Percentiles rank a stretch among this genome's conserved stretches.
Conservation (phyloP, 2,888 invertebrate genomes). For the Nomada goodeniana region DNA sequence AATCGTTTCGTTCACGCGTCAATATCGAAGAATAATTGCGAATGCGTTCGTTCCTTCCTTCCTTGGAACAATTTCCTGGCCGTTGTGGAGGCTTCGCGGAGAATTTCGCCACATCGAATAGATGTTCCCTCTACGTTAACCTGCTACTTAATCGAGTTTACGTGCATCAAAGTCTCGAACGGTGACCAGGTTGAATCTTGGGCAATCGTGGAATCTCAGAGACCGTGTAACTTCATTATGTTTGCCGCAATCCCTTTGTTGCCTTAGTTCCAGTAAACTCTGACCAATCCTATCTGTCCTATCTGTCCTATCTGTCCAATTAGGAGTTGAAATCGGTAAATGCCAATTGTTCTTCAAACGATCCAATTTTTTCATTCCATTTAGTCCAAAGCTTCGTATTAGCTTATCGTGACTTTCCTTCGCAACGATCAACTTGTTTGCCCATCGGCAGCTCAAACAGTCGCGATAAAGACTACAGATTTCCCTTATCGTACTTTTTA, state of each 20-base stretch:
- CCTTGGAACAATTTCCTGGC: conserved; percentile 10
- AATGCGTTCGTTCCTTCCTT: background rate
- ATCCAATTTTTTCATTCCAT: background rate
- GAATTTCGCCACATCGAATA: conserved; percentile 19
- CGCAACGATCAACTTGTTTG: conserved; percentile 13
- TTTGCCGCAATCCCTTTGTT: conserved; percentile 5
- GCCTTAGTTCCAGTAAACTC: conserved; percentile 20
- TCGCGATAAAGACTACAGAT: conserved; percentile 76
- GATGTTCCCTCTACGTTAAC: conserved; percentile 27
- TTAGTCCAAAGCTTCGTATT: background rate
- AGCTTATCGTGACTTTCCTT: background rate
- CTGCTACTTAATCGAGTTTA: conserved; percentile 62
- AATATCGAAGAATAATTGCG: background rate
- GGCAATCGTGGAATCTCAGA: conserved; percentile 23
- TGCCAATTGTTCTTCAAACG: background rate
- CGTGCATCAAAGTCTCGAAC: conserved; percentile 46
- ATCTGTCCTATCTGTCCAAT: background rate
- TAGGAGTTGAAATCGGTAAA: background rate
- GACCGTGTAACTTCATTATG: conserved; percentile 31
- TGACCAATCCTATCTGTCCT: background rate
- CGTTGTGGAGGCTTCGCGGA: background rate
- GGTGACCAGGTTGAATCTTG: conserved; percentile 16
- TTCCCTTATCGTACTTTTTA: conserved; percentile 47
- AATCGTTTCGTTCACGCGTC: background rate
- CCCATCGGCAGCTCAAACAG: conserved; percentile 67